Evolutionary conservation across 2,888 invertebrate species (phyloP), one percentile per base, ranked within the genome.

Genomic region (Nematopogon swammerdamellus): DNA sequence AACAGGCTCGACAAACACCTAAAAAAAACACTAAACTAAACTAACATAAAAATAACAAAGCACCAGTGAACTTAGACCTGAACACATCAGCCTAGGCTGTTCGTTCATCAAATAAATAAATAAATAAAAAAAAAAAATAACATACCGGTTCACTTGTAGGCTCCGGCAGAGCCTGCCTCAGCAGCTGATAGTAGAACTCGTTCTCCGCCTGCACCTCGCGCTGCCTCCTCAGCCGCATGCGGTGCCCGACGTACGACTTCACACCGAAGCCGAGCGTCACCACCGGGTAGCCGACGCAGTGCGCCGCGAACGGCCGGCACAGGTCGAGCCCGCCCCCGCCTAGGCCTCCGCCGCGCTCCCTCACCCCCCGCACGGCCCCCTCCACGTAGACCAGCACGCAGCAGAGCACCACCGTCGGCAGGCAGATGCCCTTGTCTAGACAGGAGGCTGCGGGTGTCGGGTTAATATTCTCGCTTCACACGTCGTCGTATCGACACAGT

Each of bases 241-340:
- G 86, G 72, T 91, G 92, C 58, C 92, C 91, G 56, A 96, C 86
- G 67, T 93, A 93, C 67, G 92, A 91, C 84, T 96, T 97, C 64
- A 96, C 92, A 62, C 95, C 94, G 80, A 96, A 95, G 59, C 97
- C 97, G 67, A 97, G 84, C 59, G 97, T 94, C 49, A 97, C 94
- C 58, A 93, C 92, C 52, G 97, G 97, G 84, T 95, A 97, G 51
- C 77, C 84, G 72, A 83, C 92, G 88, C 95, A 96, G 79, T 97
- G 96, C 57, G 97, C 96, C 60, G 97, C 97, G 76, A 97, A 95
- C 58, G 97, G 97, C 70, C 95, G 84, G 80, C 94, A 95, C 60
- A 96, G 85, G 79, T 94, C 95, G 66, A 94, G 82, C 68, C 92
- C 91, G 64, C 88, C 88, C 53, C 92, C 91, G 82, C 90, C 85